phyloP scores from a whole-genome alignment of 2,888 invertebrate genomes.

The Toxonevra muliebris region DNA sequence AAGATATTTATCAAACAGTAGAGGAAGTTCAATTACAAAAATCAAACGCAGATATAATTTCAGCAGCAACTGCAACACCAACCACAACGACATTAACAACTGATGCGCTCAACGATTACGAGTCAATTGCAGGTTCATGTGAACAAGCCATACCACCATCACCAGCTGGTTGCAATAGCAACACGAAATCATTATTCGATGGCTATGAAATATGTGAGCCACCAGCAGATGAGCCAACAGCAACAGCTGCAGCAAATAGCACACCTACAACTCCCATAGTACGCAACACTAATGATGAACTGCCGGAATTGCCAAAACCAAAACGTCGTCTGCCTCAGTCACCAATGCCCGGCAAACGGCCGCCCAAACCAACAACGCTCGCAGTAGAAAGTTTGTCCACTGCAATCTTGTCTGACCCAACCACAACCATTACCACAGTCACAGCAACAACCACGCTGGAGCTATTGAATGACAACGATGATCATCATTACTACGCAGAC shows the following conservation, averaged over 20 bases:
- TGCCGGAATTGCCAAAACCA: slow-evolving; percentile 57
- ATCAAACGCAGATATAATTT: not conserved
- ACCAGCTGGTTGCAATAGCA: not conserved
- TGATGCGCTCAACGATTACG: slow-evolving; percentile 56
- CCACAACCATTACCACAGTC: not conserved
- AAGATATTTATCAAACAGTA: slow-evolving; percentile 61
- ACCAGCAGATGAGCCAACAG: slow-evolving; percentile 38
- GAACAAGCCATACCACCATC: slow-evolving; percentile 33
- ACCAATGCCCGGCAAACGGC: slow-evolving; percentile 43
- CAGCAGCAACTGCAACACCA: not conserved
- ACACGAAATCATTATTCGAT: slow-evolving; percentile 44
- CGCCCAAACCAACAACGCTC: slow-evolving; percentile 46
- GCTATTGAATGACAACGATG: slow-evolving; percentile 27
- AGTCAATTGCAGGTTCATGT: slow-evolving; percentile 55
- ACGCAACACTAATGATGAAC: slow-evolving; percentile 58
- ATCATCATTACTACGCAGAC: slow-evolving; percentile 50
- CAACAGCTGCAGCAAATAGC: slow-evolving; percentile 33
- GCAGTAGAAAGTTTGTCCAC: slow-evolving; percentile 38
- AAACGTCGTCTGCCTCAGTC: slow-evolving; percentile 57
- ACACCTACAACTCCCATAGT: slow-evolving; percentile 35
- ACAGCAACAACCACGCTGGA: not conserved
- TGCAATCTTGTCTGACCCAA: slow-evolving; percentile 40
- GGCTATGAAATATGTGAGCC: slow-evolving; percentile 61
- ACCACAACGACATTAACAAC: slow-evolving; percentile 21
- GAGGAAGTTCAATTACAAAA: slow-evolving; percentile 49